Evolutionary conservation across 2,797 vertebrate genomes (phyloP), one percentile per base, ranked within the genome.

Genomic region (Nasua narica): DNA sequence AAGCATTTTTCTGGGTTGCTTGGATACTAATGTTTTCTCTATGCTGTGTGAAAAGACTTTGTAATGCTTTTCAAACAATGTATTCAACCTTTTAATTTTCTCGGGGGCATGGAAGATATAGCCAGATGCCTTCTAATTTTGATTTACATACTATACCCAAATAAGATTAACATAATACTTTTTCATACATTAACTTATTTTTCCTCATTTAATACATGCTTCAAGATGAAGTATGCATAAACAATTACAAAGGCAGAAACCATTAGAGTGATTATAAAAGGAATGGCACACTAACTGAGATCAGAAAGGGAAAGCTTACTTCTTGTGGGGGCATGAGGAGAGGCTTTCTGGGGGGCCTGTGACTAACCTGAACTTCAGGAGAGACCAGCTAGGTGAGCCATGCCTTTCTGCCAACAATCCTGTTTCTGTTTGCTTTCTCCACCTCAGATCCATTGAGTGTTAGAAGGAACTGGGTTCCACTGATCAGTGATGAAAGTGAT

Each of bases 1-100:
- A 95, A 89, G 19, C 54, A 77, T 88, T 92, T 96, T 90, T 95
- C 69, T 87, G 50, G 40, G 95, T 98, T 98, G 97, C 97, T 94
- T 95, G 72, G 96, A 95, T 95, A 97, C 97, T 97, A 93, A 98
- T 98, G 96, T 96, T 98, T 97, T 94, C 74, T 90, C 89, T 89
- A 2, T 52, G 62, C 43, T 84, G 97, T 94, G 46, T 50, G 48
- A 98, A 97, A 95, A 95, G 84, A 88, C 32, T 95, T 88, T 85
- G 25, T 43, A 79, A 95, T 94, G 90, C 37, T 78, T 97, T 95
- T 91, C 65, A 94, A 87, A 95, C 70, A 94, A 92, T 96, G 94
- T 96, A n/a, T 82, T 95, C 52, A 94, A 95, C 78, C 83, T 97
- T 96, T 96, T 95, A 95, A 97, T 94, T 96, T 97, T 90, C 91